phyloP scores from a whole-genome alignment of 1,140 invertebrate genomes.

The Monochamus saltuarius region DNA sequence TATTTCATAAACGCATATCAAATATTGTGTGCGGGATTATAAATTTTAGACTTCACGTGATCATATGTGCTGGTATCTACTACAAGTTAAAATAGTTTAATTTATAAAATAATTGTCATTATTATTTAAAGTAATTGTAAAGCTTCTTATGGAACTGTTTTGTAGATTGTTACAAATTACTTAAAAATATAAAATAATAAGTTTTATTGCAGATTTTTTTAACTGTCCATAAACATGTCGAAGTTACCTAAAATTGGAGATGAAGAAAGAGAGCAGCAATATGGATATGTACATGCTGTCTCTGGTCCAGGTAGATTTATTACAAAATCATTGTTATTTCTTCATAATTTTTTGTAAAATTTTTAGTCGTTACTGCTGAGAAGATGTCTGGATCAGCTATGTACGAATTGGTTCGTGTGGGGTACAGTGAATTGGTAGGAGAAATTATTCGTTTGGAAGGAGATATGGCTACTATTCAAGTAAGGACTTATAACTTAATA shows the following conservation, averaged over 20 bases:
- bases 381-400: conserved; percentile 99
- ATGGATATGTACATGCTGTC: conserved; percentile 95
- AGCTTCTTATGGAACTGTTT: background rate
- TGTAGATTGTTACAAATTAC: background rate
- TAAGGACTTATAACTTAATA: conserved; percentile 41
- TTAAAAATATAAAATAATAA: conserved; percentile 14
- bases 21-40: conserved; percentile 33
- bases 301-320: conserved; percentile 88
- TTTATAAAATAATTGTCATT: too few relatives aligned
- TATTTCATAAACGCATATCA: conserved; percentile 24
- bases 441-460: conserved; percentile 99
- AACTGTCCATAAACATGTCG: conserved; percentile 53
- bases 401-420: conserved; percentile 99
- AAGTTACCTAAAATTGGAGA: conserved; percentile 74
- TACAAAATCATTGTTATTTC: conserved; percentile 7
- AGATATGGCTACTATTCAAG: conserved; percentile 99
- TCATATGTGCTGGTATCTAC: background rate
- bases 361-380: conserved; percentile 95
- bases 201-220: too few relatives aligned
- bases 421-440: conserved; percentile 96
- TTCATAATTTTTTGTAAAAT: conserved; percentile 18
- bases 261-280: conserved; percentile 84
- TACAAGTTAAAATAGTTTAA: too few relatives aligned
- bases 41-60: conserved; percentile 43
- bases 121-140: too few relatives aligned